Conservation (phyloP, 2,113 vertebrate genomes). For the Oryzias curvinotus region DNA sequence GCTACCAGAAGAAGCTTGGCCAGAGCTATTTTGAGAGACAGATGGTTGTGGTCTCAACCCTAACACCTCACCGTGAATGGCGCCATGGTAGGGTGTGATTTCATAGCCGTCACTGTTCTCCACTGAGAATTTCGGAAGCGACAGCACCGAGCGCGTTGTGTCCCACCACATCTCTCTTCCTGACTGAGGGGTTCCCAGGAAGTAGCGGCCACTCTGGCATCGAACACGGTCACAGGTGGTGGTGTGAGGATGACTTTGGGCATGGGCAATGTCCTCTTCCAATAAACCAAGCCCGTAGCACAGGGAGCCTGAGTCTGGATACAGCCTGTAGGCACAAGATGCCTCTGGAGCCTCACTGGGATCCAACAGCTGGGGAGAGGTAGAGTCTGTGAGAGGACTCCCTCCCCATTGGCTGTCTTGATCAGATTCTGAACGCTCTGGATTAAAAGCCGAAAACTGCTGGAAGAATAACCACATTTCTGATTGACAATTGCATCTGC, state of each 20-base stretch:
- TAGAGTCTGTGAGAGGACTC: conserved; percentile 89
- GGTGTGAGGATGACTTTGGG: conserved; percentile 73
- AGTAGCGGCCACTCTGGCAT: conserved; percentile 94
- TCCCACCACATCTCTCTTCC: conserved; percentile 97
- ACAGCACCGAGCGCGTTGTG: conserved; percentile 83
- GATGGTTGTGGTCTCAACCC: conserved; percentile 67
- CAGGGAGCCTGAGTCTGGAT: conserved; percentile 86
- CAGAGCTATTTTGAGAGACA: conserved; percentile 65
- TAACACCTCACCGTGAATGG: conserved; percentile 86
- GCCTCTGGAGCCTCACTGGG: conserved; percentile 82
- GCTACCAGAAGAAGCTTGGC: conserved; percentile 62
- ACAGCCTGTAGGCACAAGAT: conserved; percentile 92
- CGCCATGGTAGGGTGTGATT: conserved; percentile 88
- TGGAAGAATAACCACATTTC: conserved; percentile 21
- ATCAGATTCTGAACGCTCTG: conserved; percentile 94
- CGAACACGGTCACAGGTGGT: conserved; percentile 89
- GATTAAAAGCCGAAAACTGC: conserved; percentile 95
- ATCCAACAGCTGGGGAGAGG: conserved; percentile 94
- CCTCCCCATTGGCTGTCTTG: conserved; percentile 98
- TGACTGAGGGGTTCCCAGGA: conserved; percentile 87
- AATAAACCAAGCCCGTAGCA: conserved; percentile 89
- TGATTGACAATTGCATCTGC: not conserved
- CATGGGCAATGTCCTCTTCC: conserved; percentile 81
- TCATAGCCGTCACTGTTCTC: conserved; percentile 92
- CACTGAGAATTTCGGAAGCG: conserved; percentile 87